Conservation (phyloP, 2,797 vertebrate species). For the Pteropus rufus region DNA sequence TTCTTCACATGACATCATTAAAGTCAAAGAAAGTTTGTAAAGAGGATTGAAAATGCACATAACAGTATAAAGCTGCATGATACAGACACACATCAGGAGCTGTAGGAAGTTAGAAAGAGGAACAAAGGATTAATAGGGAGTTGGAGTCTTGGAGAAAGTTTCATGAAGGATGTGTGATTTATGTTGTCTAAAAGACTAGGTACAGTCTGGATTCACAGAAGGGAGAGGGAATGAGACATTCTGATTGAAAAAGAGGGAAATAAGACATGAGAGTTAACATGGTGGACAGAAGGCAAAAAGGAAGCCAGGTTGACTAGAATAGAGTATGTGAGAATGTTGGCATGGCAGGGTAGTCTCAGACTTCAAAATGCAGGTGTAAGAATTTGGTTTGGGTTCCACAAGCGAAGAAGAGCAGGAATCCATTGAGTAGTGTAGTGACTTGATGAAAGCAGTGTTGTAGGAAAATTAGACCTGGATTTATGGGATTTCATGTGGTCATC, state of each 20-base stretch:
- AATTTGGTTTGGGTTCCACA: constrained; percentile 21
- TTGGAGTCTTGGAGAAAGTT: background rate
- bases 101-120: background rate
- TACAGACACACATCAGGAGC: background rate
- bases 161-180: background rate
- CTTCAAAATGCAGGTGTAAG: constrained; percentile 1
- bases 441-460: constrained; percentile 15
- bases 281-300: background rate
- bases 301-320: background rate
- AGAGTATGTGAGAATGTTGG: background rate
- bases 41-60: background rate
- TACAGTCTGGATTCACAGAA: background rate
- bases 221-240: background rate
- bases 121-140: background rate
- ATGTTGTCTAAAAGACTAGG: background rate
- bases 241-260: background rate
- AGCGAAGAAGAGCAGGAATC: constrained; percentile 10
- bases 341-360: background rate
- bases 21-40: background rate
- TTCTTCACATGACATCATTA: background rate
- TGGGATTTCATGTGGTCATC: constrained; percentile 47
- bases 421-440: background rate
- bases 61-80: background rate
- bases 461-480: constrained; percentile 52
- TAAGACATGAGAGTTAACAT: background rate